Evolutionary conservation across 2,113 vertebrate species (phyloP).

Genomic region (Brachionichthys hirsutus): DNA sequence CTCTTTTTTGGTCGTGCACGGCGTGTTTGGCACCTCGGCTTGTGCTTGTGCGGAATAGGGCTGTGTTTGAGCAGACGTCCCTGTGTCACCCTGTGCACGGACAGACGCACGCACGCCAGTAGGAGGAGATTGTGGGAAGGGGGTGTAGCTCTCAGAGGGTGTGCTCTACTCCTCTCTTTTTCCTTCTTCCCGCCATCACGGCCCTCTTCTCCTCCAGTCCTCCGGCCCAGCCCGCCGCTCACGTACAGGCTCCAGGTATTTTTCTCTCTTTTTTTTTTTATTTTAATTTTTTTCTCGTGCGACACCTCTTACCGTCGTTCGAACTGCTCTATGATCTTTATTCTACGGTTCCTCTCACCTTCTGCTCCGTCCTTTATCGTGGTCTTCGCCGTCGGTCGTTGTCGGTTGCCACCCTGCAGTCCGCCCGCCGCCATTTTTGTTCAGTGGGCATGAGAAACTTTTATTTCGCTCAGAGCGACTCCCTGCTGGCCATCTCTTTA

Average conservation of each 20-base stretch:
- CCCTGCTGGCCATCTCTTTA: conserved; percentile 36
- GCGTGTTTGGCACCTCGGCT: conserved; percentile 42
- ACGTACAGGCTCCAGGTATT: conserved; percentile 73
- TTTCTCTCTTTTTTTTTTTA: conserved; percentile 63
- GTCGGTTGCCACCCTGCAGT: conserved; percentile 66
- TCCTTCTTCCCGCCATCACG: conserved; percentile 78
- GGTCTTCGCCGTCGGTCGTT: conserved; percentile 40
- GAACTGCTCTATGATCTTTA: conserved; percentile 37
- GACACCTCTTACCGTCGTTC: conserved; percentile 53
- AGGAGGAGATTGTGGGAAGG: conserved; percentile 77
- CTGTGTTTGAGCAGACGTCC: conserved; percentile 65
- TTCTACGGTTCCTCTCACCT: conserved; percentile 37
- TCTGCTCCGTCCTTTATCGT: conserved; percentile 42
- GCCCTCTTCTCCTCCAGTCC: conserved; percentile 74
- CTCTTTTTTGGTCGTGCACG: conserved; percentile 31
- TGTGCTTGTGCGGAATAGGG: conserved; percentile 41
- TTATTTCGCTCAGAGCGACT: conserved; percentile 46
- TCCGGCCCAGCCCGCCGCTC: conserved; percentile 67
- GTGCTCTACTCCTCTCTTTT: conserved; percentile 75
- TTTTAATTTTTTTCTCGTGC: conserved; percentile 57
- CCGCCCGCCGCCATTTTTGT: conserved; percentile 71
- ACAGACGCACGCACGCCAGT: conserved; percentile 72
- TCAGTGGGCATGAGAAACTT: conserved; percentile 64
- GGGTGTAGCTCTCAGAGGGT: conserved; percentile 74
- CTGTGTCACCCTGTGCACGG: conserved; percentile 70